A percentile compares a stretch with the other conserved stretches of the same genome.
Evolutionary conservation across 1,140 invertebrate genomes (phyloP).

Genomic region (Cephus cinctus): DNA sequence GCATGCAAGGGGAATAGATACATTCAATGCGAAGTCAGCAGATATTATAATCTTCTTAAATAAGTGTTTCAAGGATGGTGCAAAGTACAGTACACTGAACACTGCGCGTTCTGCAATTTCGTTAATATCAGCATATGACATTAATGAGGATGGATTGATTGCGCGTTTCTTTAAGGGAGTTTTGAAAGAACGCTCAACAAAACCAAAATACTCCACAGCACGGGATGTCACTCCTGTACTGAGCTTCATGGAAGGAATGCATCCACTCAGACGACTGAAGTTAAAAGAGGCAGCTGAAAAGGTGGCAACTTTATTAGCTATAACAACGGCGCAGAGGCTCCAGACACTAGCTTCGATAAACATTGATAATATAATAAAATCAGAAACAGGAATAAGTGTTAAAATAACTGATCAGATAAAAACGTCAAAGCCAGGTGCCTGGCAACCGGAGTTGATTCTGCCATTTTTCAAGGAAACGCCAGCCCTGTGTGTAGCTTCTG

Average conservation of each 20-base stretch:
- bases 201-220: conserved; percentile 8
- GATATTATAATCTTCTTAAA: conserved; percentile 11
- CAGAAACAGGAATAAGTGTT: conserved; percentile 1
- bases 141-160: neutral
- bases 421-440: conserved; percentile 8
- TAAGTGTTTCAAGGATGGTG: conserved; percentile 11
- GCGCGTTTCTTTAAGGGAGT: conserved; percentile 14
- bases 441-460: conserved; percentile 5
- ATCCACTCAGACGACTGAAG: neutral
- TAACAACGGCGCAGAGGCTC: conserved; percentile 13
- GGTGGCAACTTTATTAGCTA: conserved; percentile 3
- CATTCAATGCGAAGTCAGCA: neutral
- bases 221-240: conserved; percentile 11
- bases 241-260: conserved; percentile 1
- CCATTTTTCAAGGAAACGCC: conserved; percentile 5
- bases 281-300: conserved; percentile 6
- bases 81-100: conserved; percentile 9
- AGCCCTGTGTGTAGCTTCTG: conserved; percentile 9
- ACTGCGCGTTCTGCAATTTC: conserved; percentile 12
- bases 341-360: conserved; percentile 15
- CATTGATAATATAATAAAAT: conserved; percentile 7
- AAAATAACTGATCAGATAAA: conserved; percentile 15
- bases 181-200: conserved; percentile 5
- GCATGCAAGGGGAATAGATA: neutral
- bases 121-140: neutral